A percentile compares a stretch with the other conserved stretches of the same genome.
Evolutionary conservation across 2,888 invertebrate species (phyloP).

Genomic region (Molanna angustata): DNA sequence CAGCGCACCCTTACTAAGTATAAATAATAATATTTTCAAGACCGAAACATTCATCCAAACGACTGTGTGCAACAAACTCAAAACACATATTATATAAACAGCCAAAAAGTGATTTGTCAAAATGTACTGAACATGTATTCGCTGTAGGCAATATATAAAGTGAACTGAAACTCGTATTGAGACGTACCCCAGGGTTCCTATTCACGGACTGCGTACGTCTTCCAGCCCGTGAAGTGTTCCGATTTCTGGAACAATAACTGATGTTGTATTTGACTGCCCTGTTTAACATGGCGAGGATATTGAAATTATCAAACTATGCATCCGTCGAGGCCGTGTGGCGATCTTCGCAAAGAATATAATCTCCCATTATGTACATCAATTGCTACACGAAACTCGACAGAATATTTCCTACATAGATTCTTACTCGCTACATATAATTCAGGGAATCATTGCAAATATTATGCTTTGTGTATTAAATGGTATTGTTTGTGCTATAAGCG

Average conservation of each 20-base stretch:
- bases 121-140: conserved; percentile 3
- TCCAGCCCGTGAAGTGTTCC: not conserved
- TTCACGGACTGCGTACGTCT: not conserved
- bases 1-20: conserved; percentile 34
- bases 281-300: conserved; percentile 2
- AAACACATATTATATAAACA: conserved; percentile 6
- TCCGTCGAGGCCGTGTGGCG: too few species aligned
- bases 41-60: conserved; percentile 33
- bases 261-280: not conserved
- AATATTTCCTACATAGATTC: too few species aligned
- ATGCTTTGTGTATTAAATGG: too few species aligned
- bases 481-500: too few species aligned
- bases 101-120: conserved; percentile 7
- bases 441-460: too few species aligned
- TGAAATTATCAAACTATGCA: too few species aligned
- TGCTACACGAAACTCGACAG: too few species aligned
- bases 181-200: not conserved
- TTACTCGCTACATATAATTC: too few species aligned
- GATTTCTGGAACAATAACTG: not conserved
- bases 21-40: conserved; percentile 32
- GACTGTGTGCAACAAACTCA: conserved; percentile 34
- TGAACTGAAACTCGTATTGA: not conserved
- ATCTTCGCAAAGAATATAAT: too few species aligned
- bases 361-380: too few species aligned
- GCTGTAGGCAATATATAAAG: conserved; percentile 8